A percentile compares a stretch with the other conserved stretches of the same genome.
phyloP scores from a whole-genome alignment of 1,140 invertebrate species.

The Calliopsis andreniformis region DNA sequence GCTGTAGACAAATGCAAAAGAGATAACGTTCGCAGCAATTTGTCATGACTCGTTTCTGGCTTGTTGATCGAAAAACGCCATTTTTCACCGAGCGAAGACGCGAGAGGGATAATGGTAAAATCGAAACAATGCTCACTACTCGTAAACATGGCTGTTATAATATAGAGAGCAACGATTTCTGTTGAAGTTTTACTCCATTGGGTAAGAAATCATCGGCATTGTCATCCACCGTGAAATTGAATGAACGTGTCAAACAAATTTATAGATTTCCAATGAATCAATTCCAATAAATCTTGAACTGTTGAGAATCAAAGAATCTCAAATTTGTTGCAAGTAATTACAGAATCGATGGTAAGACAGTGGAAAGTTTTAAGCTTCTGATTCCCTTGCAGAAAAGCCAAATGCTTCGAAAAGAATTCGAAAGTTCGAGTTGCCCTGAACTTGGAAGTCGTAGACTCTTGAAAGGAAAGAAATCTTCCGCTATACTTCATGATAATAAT shows the following conservation, averaged over 20 bases:
- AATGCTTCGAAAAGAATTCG: background rate
- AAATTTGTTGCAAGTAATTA: background rate
- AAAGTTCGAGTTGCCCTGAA: background rate
- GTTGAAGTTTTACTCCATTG: too few relatives aligned
- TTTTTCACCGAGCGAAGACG: conserved; percentile 53
- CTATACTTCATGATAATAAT: background rate
- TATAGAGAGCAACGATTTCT: background rate
- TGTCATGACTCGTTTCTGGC: conserved; percentile 53
- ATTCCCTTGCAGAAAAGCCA: background rate
- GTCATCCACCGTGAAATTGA: too few relatives aligned
- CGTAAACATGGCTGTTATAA: background rate
- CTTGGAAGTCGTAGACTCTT: background rate
- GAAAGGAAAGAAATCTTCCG: background rate
- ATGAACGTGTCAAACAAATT: too few relatives aligned
- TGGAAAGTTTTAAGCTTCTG: background rate
- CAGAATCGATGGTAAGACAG: background rate
- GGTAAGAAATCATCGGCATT: too few relatives aligned
- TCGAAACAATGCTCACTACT: conserved; percentile 42
- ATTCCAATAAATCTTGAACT: too few relatives aligned
- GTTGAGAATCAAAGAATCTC: too few relatives aligned
- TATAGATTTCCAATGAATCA: too few relatives aligned
- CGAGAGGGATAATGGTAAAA: conserved; percentile 51
- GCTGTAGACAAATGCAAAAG: conserved; percentile 36
- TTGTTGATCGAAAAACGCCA: conserved; percentile 51
- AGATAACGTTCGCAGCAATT: conserved; percentile 57